A percentile compares a stretch with the other conserved stretches of the same genome.
Conservation (phyloP, 2,888 invertebrate species). For the Heliconius hortense region DNA sequence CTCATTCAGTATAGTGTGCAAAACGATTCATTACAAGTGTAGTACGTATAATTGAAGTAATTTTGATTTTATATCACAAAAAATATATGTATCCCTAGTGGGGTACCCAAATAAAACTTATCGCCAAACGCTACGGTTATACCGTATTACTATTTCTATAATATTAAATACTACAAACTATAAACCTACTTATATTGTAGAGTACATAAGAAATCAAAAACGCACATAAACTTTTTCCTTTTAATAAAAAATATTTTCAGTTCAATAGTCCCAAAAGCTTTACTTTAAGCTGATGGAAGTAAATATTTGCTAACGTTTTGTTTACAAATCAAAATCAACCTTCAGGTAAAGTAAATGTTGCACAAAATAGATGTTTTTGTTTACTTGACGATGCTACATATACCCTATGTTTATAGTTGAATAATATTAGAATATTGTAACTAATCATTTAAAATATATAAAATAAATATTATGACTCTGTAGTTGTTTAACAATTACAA, state of each 20-base stretch:
- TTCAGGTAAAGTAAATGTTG: not conserved
- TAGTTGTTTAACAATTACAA: not conserved
- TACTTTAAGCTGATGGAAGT: not conserved
- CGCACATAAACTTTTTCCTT: not conserved
- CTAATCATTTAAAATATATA: constrained; percentile 6
- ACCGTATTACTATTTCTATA: not conserved
- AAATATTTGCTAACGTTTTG: constrained; percentile 4
- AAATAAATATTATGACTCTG: constrained; percentile 2
- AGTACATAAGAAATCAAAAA: not conserved
- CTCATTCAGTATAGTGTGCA: too few relatives aligned
- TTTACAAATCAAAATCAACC: constrained; percentile 6
- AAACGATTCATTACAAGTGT: too few relatives aligned
- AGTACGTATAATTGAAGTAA: too few relatives aligned
- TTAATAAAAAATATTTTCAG: not conserved
- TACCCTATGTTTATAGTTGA: not conserved
- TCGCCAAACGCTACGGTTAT: too few relatives aligned
- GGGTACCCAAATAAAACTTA: too few relatives aligned
- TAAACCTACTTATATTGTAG: not conserved
- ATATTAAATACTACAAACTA: not conserved
- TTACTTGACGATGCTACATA: not conserved
- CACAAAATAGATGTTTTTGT: constrained; percentile 17
- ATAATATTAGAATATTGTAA: constrained; percentile 22
- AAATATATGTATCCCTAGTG: too few relatives aligned
- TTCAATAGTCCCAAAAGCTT: not conserved
- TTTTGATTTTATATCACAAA: too few relatives aligned